Conservation (phyloP, 1,140 invertebrate species). For the Hycleus phaleratus region DNA sequence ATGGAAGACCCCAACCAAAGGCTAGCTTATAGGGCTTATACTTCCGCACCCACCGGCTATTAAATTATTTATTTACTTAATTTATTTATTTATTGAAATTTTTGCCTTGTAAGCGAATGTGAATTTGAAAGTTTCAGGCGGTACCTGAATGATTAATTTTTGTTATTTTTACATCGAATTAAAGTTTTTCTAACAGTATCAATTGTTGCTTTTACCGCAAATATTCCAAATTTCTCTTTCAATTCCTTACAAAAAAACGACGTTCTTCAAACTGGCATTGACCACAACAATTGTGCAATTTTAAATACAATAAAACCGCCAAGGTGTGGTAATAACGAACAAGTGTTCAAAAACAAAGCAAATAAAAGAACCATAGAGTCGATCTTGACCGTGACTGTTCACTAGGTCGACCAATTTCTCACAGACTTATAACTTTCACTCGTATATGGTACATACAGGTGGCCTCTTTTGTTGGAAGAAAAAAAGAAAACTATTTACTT, state of each 20-base stretch:
- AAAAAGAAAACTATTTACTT: not conserved
- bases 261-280: too few species aligned
- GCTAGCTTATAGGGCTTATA: slow-evolving; percentile 6
- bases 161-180: too few species aligned
- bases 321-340: too few species aligned
- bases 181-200: too few species aligned
- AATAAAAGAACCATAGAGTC: not conserved
- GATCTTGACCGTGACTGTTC: slow-evolving; percentile 3
- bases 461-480: not conserved
- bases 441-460: slow-evolving; percentile 40
- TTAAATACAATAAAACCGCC: too few species aligned
- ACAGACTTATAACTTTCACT: slow-evolving; percentile 11
- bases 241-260: too few species aligned
- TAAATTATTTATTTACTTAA: slow-evolving; percentile 13
- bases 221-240: too few species aligned
- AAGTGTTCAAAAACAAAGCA: not conserved
- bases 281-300: too few species aligned
- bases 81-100: slow-evolving; percentile 19
- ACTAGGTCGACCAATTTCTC: slow-evolving; percentile 11
- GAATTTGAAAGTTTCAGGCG: too few species aligned
- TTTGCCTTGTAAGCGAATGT: not conserved
- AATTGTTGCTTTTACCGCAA: too few species aligned
- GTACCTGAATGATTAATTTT: too few species aligned
- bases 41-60: slow-evolving; percentile 8
- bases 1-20: slow-evolving; percentile 32